A percentile compares a stretch with the other conserved stretches of the same genome.
Evolutionary conservation across 2,888 invertebrate genomes (phyloP).

Genomic region (Agrotis puta): DNA sequence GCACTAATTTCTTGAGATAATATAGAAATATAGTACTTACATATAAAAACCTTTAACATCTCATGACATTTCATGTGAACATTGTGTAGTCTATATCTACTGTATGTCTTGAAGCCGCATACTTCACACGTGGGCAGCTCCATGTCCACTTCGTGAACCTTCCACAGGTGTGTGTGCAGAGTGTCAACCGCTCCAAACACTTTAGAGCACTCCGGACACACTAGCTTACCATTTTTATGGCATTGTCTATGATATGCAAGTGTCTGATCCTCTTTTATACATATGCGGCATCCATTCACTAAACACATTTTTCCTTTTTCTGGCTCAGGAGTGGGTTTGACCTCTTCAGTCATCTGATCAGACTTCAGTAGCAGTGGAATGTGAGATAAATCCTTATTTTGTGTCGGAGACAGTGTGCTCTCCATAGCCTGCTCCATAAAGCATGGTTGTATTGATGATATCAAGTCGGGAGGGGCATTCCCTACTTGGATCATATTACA

Average conservation of each 20-base stretch:
- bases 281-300: constrained; percentile 90
- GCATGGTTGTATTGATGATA: constrained; percentile 83
- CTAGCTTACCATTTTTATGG: constrained; percentile 87
- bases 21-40: constrained; percentile 76
- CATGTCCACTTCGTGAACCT: constrained; percentile 94
- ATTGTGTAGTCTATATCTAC: constrained; percentile 93
- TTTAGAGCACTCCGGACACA: constrained; percentile 93
- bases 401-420: constrained; percentile 67
- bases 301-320: constrained; percentile 85
- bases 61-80: constrained; percentile 95
- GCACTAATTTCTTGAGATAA: neutral
- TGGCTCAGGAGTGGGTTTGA: constrained; percentile 60
- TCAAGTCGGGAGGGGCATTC: constrained; percentile 85
- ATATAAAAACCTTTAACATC: constrained; percentile 91
- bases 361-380: constrained; percentile 69
- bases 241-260: constrained; percentile 92
- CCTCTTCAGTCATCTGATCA: constrained; percentile 66
- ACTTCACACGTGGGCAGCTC: constrained; percentile 94
- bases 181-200: constrained; percentile 91
- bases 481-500: constrained; percentile 82
- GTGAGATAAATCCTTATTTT: constrained; percentile 62
- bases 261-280: constrained; percentile 91
- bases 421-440: constrained; percentile 62
- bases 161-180: constrained; percentile 95
- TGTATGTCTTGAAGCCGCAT: constrained; percentile 94